Base-by-base conservation (phyloP, 2,113 vertebrate genomes). In the Chelonoidis abingdonii region DNA sequence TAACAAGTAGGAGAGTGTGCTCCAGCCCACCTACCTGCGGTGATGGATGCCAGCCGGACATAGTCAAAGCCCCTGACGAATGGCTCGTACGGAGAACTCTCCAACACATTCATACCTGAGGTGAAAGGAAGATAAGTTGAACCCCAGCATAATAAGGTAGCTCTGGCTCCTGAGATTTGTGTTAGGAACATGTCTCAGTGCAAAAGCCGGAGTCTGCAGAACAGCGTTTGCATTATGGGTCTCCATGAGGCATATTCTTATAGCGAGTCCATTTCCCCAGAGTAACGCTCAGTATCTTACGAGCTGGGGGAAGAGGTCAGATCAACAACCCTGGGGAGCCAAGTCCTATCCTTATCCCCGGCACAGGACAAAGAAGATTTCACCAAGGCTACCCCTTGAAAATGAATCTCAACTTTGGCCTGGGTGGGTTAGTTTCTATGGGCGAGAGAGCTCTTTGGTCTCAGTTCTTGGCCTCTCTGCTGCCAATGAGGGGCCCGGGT, bases 21-120 rank as follows among this genome's bases (percentile, higher is more conserved):
- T n/a, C 83, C 78, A 57, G 59, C 11, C 56, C 65, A 88, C 93
- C 94, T 97, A 99, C 99, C 99, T 98, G 99, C 99, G 10, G 99
- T 99, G 79, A 99, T 99, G 93, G 99, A 99, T 2, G 99, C 99
- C 98, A 99, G 98, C 2, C 99, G 98, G 3, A 99, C 99, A 2
- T 99, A 99, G 93, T 99, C 99, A 1, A 98, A 99, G 79, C 98
- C 99, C 59, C 98, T 97, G 95, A 99, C 94, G 87, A 99, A 99
- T 0, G 99, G 98, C 80, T 99, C 99, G 0, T 99, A 99, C 0
- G 99, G 99, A 83, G 98, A 99, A n/a, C 96, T 98, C 96, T 99
- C 99, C 98, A 99, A 98, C 76, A 99, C 98, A 29, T 98, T 99
- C 95, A 99, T 98, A 44, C 99, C 99, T 99, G 97, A 3, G 13